These are phyloP conservation scores for Leucosticte australis DNA, from an alignment of 2,113 vertebrate species.

Conservation along the genomic window DNA sequence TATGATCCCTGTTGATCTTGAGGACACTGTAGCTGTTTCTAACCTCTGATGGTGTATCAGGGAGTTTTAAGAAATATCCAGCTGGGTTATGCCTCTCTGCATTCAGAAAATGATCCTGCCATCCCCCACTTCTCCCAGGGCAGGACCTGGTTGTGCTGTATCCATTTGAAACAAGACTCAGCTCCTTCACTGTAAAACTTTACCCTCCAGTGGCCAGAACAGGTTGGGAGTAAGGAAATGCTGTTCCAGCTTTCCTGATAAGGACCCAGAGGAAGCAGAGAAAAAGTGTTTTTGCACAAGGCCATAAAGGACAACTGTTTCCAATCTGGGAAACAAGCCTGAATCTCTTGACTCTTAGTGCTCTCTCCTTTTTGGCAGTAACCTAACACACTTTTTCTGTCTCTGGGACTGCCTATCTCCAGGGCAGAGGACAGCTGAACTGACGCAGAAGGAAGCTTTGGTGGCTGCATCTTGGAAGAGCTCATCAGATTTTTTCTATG, in stretches of 20 bases:
- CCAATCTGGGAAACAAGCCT: conserved; percentile 3
- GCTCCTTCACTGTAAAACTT: not conserved
- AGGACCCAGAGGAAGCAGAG: not conserved
- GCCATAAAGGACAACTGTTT: not conserved
- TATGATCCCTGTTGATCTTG: not conserved
- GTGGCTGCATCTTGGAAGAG: not conserved
- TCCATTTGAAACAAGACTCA: not conserved
- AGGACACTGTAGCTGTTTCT: not conserved
- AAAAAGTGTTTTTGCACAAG: not conserved
- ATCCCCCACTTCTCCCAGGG: not conserved
- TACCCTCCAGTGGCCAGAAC: fast-evolving
- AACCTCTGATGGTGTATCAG: not conserved
- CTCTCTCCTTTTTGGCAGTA: not conserved
- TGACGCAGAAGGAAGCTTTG: not conserved
- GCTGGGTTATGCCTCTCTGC: not conserved
- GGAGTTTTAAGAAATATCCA: not conserved
- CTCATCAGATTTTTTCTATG: not conserved
- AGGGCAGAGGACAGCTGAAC: not conserved
- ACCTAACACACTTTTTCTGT: not conserved
- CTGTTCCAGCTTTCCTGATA: not conserved
- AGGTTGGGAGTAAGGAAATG: not conserved
- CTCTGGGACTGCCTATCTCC: not conserved
- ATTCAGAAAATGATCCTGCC: not conserved
- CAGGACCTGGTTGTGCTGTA: not conserved
- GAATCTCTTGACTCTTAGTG: not conserved